phyloP scores from a whole-genome alignment of 1,140 invertebrate genomes.

The Caenorhabditis remanei region DNA sequence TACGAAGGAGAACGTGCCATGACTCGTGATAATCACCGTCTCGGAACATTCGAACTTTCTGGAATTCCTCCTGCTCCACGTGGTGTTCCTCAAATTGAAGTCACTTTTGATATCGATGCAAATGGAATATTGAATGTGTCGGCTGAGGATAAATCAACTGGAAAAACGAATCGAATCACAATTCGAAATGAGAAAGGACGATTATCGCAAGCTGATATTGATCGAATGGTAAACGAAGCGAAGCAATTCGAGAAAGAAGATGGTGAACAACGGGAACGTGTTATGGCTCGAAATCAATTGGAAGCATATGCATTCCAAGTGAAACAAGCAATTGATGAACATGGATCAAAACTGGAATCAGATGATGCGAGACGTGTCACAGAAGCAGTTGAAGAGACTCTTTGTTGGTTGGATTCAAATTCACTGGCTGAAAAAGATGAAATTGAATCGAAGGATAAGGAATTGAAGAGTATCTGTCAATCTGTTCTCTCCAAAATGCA shows the following conservation, averaged over 20 bases:
- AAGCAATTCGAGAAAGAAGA: slow-evolving; percentile 81
- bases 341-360: slow-evolving; percentile 57
- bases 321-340: slow-evolving; percentile 67
- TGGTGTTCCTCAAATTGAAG: slow-evolving; percentile 91
- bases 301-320: slow-evolving; percentile 69
- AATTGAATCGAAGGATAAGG: slow-evolving; percentile 78
- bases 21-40: slow-evolving; percentile 87
- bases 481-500: slow-evolving; percentile 81
- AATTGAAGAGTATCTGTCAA: slow-evolving; percentile 81
- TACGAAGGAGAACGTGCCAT: slow-evolving; percentile 82
- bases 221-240: slow-evolving; percentile 81
- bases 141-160: slow-evolving; percentile 85
- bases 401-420: slow-evolving; percentile 81
- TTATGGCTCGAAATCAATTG: slow-evolving; percentile 76
- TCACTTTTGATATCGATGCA: slow-evolving; percentile 85
- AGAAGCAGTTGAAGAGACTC: slow-evolving; percentile 66
- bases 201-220: slow-evolving; percentile 79
- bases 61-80: slow-evolving; percentile 94
- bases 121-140: slow-evolving; percentile 87
- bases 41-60: slow-evolving; percentile 93
- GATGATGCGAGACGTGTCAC: slow-evolving; percentile 56
- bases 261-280: slow-evolving; percentile 75
- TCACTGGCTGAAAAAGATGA: slow-evolving; percentile 80
- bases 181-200: slow-evolving; percentile 81
- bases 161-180: slow-evolving; percentile 82